Base-by-base conservation (phyloP, 2,113 vertebrate species). In the Rhabdornis inornatus region DNA sequence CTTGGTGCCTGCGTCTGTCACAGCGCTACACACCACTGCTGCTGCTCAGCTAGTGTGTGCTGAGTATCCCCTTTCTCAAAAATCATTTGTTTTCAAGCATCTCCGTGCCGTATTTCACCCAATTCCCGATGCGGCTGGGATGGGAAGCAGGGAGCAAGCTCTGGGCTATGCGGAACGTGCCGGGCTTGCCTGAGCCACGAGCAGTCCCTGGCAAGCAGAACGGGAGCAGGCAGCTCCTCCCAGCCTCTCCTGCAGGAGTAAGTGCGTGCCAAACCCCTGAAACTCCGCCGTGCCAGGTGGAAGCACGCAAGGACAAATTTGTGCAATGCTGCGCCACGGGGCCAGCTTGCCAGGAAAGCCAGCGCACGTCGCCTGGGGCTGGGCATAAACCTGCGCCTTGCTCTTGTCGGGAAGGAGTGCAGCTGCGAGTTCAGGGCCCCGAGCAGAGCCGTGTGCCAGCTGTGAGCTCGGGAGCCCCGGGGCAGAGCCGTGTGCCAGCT, bases 81-180 rank as follows among this genome's bases (percentile, higher is more conserved):
- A 71, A n/a, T 7, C 17, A 10, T 6, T 39, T 49, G 44, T 33
- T 63, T 70, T 64, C 31, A 9, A 39, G 65, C 25, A 24, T 2
- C 44, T 71, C 22, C 4, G 45, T 0, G 16, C 45, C 4, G 8
- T 4, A 4, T 53, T 53, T 57, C 17, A 6, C n/a, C 15, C 8
- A 1, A 1, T 22, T 39, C 31, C 40, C 70, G 20, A 28, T 0
- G 0, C 7, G 0, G 45, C 59, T 2, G 2, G 8, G 21, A 7
- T 3, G 27, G 33, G 37, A 13, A 24, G 22, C 7, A 0, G 1
- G 11, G 35, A 40, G 7, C 31, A 14, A 44, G 33, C 0, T 0
- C 44, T 2, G 52, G 15, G 50, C 31, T 31, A 35, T 2, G 18
- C 18, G n/a, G 89, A 53, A 4, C 1, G 3, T 15, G 64, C 35